phyloP scores from a whole-genome alignment of 2,797 vertebrate species.

The Spheniscus humboldti region DNA sequence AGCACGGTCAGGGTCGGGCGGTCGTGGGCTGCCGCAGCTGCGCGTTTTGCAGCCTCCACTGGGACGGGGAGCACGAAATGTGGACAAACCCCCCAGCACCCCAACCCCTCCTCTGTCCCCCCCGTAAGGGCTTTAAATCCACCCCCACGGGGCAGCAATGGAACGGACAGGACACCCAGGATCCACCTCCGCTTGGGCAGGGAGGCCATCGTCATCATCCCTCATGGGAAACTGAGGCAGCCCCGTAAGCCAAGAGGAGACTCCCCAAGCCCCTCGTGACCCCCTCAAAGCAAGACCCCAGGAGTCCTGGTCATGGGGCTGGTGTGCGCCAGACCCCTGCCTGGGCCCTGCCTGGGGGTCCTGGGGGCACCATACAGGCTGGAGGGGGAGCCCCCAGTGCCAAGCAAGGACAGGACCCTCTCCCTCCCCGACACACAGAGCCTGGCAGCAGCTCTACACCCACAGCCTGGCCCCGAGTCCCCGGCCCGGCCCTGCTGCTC shows the following conservation, averaged over 20 bases:
- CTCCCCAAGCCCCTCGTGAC: too few relatives aligned
- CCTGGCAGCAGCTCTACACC: neutral
- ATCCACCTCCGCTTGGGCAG: neutral
- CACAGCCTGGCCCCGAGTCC: rapidly evolving
- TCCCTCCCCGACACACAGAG: rapidly evolving
- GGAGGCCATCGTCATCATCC: neutral
- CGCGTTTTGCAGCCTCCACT: rapidly evolving
- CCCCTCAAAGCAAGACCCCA: neutral
- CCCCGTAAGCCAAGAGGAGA: rapidly evolving
- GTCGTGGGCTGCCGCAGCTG: rapidly evolving
- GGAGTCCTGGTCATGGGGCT: rapidly evolving
- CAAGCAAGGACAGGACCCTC: rapidly evolving
- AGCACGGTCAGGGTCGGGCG: rapidly evolving
- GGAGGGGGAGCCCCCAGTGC: rapidly evolving
- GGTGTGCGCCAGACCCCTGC: neutral
- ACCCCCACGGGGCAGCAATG: rapidly evolving
- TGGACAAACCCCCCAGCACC: rapidly evolving
- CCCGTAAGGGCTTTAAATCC: rapidly evolving
- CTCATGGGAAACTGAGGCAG: neutral
- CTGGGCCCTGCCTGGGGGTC: too few relatives aligned
- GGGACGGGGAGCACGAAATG: rapidly evolving
- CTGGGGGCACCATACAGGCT: rapidly evolving
- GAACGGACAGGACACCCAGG: neutral
- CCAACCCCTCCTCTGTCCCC: too few relatives aligned
- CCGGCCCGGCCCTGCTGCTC: rapidly evolving